Base-by-base conservation (phyloP, 2,888 invertebrate species). In the Acrobasis consociella region DNA sequence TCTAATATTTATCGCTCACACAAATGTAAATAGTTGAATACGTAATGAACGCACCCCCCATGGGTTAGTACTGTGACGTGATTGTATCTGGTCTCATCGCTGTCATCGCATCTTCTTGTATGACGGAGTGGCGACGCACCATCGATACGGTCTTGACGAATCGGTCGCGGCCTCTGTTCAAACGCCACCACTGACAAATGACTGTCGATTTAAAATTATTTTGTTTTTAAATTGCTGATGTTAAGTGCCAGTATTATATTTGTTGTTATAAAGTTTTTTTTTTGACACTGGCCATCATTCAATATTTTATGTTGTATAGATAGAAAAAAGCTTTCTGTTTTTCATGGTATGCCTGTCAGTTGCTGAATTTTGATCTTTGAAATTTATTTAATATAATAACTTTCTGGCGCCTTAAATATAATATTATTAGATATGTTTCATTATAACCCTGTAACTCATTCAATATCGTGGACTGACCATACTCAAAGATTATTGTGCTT, bases 141-240 rank as follows among this genome's bases (percentile, higher is more conserved):
- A 87, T 85, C 85, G 88, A 90, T 88, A 86, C 58, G 66, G 64
- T 62, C 65, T 65, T 69, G 85, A 86, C 80, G 77, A 81, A 88
- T 86, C 76, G 78, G 65, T 69, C 70, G 65, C 76, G 75, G 69
- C 72, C 77, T 76, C 80, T 76, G 75, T 78, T 75, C 42, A 22
- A 56, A 42, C 22, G 56, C 42, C 56, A 16, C 56, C 78, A 46
- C 49, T 83, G 85, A 83, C 81, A 82, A 83, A 83, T 81, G 77
- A 76, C 70, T 63, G 63, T 22, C 69, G 77, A 76, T 81, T 72
- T 66, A 46, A 49, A 73, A 73, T 70, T 22, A 60, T 59, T 49
- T 2, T 11, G 42, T 22, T 16, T 55, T 55, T 55, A 55, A 55
- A 55, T 55, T 55, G n/a, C 16, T 56, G 42, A 10, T 56, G 42